Evolutionary conservation across 2,113 vertebrate species (phyloP), one percentile per base, ranked within the genome.

Genomic region (Callipepla californica): DNA sequence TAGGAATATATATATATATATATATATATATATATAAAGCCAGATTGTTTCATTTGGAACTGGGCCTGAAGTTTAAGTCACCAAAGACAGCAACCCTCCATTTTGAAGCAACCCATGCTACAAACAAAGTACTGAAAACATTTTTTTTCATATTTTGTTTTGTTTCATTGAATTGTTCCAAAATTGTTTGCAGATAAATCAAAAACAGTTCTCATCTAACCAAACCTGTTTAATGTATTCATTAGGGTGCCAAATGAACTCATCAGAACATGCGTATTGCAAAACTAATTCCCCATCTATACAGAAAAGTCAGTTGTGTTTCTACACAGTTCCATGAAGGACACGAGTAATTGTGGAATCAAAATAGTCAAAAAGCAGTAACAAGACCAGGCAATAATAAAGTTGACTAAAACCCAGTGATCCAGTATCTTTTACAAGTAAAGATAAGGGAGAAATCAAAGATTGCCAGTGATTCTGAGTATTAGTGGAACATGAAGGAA

Each of bases 171-270:
- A 92, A 47, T 67, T 44, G 38, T 45, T 80, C 44, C 68, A 78
- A 84, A 89, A 84, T 26, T 44, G 25, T 80, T 80, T 88, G 74
- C 73, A 32, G 42, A 92, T 73, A 85, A 90, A 94, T 75, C 45
- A 13, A 78, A 72, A 90, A 51, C 10, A 55, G 21, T 70, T 83
- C 45, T 51, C 42, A 82, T 68, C 47, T 94, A 57, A 25, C 20
- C 21, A 21, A 91, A 68, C 13, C 79, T 85, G 30, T n/a, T 92
- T 61, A 82, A 69, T 50, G 40, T 40, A 80, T 73, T 80, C 53
- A 42, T 66, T 83, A 90, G 59, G 13, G 26, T 94, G 72, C 63
- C 79, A 95, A 82, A 80, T 7, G 21, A 14, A 80, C 42, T 80
- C 63, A 42, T 55, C 68, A 62, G 36, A 77, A 59, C 55, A 67